Conservation (phyloP, 2,113 vertebrate genomes). For the Lophura nycthemera region DNA sequence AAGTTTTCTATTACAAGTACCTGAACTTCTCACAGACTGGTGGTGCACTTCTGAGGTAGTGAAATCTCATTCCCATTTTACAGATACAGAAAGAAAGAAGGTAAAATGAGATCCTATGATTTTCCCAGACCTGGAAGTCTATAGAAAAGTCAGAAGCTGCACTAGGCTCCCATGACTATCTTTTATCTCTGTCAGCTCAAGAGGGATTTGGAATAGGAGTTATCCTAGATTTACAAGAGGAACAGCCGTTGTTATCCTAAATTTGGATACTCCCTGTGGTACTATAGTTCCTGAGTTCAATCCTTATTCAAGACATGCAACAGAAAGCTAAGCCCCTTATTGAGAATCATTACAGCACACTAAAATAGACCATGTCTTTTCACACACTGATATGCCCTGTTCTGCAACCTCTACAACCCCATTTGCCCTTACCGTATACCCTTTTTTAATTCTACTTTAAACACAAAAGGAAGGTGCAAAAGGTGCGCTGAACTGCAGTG, state of each 20-base stretch:
- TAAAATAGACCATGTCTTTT: not conserved
- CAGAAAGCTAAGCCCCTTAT: not conserved
- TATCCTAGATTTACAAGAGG: constrained; percentile 39
- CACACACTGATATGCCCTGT: not conserved
- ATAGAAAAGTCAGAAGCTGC: not conserved
- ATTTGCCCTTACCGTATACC: not conserved
- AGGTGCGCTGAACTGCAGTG: not conserved
- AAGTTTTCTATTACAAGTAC: not conserved
- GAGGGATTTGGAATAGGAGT: constrained; percentile 32
- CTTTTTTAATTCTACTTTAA: not conserved
- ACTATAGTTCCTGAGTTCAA: not conserved
- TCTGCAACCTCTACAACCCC: not conserved
- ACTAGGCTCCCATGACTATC: not conserved
- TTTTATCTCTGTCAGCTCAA: constrained; percentile 42
- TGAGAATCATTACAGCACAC: not conserved
- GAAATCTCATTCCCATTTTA: constrained; percentile 1
- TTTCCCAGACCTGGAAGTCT: constrained; percentile 22
- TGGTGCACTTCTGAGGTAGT: not conserved
- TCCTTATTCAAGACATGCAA: not conserved
- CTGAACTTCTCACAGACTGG: not conserved
- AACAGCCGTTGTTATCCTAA: constrained; percentile 17
- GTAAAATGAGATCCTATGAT: constrained; percentile 17
- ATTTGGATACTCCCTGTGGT: not conserved
- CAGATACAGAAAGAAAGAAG: not conserved
- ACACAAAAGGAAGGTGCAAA: not conserved